Base-by-base conservation (phyloP, 2,797 vertebrate species). In the Emys orbicularis region DNA sequence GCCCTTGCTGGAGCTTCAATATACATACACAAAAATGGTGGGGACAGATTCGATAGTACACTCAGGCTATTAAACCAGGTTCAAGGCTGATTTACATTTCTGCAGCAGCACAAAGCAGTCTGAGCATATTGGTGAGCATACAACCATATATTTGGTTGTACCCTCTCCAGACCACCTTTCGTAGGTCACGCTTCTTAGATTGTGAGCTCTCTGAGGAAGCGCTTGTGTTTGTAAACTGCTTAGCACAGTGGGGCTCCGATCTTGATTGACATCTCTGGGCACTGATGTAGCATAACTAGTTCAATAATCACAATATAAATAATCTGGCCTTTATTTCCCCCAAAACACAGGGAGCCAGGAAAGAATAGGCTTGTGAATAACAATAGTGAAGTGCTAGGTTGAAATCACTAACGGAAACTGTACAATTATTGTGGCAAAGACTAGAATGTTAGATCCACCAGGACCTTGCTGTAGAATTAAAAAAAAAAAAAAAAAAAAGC, bases 281-380 rank as follows among this genome's bases (percentile, higher is more conserved):
- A 87, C 25, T 84, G 65, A 79, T 19, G 19, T 76, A 87, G 92
- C 68, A 72, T 81, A 93, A 97, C 95, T 95, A 96, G 93, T 97
- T 95, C 95, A 15, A 61, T 23, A 72, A 41, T 25, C 37, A 72
- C n/a, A 81, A 44, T 79, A 89, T 6, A 27, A 89, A 87, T 80
- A 94, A 96, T 80, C 74, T 91, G 95, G 94, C 89, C 89, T 92
- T 86, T 31, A 94, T 82, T 54, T 82, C 47, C 95, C 74, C 54
- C 84, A 87, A 44, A 92, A 91, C 85, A n/a, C 3, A 79, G 11
- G 12, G 57, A 59, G 80, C 87, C 4, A 92, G 13, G 16, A 52
- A 92, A 95, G 74, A 87, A 91, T 0, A 80, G 25, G 93, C 79
- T 81, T 54, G 27, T 53, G 57, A 82, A 68, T 7, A 92, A 50